phyloP scores from a whole-genome alignment of 2,113 vertebrate genomes.

The Solea solea region DNA sequence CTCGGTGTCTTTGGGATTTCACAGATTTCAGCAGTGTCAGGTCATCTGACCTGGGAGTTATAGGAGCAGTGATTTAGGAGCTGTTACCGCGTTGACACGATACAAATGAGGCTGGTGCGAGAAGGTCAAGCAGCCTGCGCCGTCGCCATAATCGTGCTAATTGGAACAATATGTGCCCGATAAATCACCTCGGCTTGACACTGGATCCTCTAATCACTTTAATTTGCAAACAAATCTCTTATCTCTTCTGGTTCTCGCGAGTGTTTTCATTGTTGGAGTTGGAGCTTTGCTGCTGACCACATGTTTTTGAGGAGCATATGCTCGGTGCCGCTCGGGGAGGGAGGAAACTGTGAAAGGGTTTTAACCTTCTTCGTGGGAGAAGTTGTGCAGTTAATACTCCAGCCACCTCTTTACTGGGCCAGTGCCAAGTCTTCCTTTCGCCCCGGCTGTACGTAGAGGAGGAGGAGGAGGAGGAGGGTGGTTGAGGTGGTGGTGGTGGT shows the following conservation, averaged over 20 bases:
- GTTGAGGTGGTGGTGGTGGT: not conserved
- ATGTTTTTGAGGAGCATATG: slow-evolving; percentile 67
- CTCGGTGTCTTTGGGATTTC: slow-evolving; percentile 33
- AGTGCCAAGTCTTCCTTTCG: slow-evolving; percentile 62
- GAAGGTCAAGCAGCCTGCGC: slow-evolving; percentile 62
- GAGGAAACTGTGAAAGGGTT: slow-evolving; percentile 53
- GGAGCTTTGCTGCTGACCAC: slow-evolving; percentile 48
- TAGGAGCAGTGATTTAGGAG: slow-evolving; percentile 80
- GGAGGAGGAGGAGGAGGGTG: not conserved
- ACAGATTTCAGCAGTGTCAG: slow-evolving; percentile 16
- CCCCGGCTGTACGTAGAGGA: slow-evolving; percentile 22
- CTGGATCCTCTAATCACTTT: slow-evolving; percentile 50
- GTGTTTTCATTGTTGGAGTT: slow-evolving; percentile 19
- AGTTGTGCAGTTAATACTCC: slow-evolving; percentile 66
- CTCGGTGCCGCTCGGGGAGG: slow-evolving; percentile 36
- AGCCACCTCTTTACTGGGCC: slow-evolving; percentile 64
- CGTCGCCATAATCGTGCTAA: slow-evolving; percentile 72
- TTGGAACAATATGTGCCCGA: slow-evolving; percentile 72
- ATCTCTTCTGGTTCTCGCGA: slow-evolving; percentile 15
- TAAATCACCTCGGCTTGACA: slow-evolving; percentile 58
- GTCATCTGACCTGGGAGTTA: slow-evolving; percentile 41
- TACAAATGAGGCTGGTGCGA: slow-evolving; percentile 57
- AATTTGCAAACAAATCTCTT: slow-evolving; percentile 6
- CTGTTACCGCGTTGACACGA: slow-evolving; percentile 59
- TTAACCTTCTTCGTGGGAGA: slow-evolving; percentile 63